Base-by-base conservation (phyloP, 2,888 invertebrate species). In the Bellardia pandia region DNA sequence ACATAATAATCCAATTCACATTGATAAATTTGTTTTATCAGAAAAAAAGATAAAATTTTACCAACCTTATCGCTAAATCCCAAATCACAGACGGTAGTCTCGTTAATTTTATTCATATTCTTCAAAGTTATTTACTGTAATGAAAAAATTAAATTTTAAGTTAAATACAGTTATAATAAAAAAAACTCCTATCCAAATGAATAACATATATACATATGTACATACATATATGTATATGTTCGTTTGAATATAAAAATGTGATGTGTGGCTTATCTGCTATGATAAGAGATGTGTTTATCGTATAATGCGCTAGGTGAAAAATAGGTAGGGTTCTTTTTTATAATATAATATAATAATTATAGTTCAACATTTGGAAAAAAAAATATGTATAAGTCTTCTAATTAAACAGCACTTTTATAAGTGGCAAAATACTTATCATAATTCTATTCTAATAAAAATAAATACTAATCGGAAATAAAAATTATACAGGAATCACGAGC, bases 31-130 rank as follows among this genome's bases (percentile, higher is more conserved):
- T 51, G n/a, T 51, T 51, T 51, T 51, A 51, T 51, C 7, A 68
- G 42, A 72, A 48, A 45, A 69, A 56, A 62, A 11, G 37, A 45
- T 23, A 69, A 45, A 4, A 64, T 91, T 90, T 33, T 51, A 80
- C 81, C 74, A 58, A 93, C 92, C 92, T 92, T 91, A 89, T 92
- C 92, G 72, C 90, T 90, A 89, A 92, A 89, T 66, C 91, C 92
- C 85, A 92, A 89, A 83, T 92, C 92, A 77, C 91, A 92, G 45
- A 91, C 89, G 42, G 91, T 89, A n/a, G 92, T 92, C 88, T 92
- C 92, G 89, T 95, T 90, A 88, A 90, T 88, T 90, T 90, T 90
- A 85, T 88, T 89, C 90, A 92, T 91, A 56, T 64, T 79, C 2
- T 2, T 33, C 0, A 58, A 68, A 66, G 11, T 58, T 74, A 23